Evolutionary conservation across 2,113 vertebrate species (phyloP).

Genomic region (Azemiops feae): DNA sequence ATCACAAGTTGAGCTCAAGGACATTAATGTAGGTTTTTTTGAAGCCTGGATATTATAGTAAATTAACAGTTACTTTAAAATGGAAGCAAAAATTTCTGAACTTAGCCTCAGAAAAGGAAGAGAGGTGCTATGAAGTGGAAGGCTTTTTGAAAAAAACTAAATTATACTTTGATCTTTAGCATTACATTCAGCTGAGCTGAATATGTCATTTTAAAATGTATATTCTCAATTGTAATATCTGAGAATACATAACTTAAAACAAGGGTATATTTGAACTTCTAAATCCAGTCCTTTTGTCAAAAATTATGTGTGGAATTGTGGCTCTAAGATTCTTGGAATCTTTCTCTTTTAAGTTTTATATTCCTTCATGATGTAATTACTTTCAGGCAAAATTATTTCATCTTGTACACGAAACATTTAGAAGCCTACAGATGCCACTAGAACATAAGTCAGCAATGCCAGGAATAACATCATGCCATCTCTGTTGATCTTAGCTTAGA

Average conservation of each 20-base stretch:
- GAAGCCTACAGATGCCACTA: conserved; percentile 52
- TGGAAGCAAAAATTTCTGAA: neutral
- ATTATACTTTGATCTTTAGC: neutral
- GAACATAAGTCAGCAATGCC: conserved; percentile 51
- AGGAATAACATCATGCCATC: conserved; percentile 60
- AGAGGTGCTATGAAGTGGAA: neutral
- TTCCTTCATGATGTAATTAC: conserved; percentile 48
- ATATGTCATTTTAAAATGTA: neutral
- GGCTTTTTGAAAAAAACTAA: neutral
- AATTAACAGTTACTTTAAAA: neutral
- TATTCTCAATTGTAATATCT: neutral
- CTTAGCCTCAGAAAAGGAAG: neutral
- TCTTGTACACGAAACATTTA: conserved; percentile 55
- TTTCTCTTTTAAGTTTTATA: conserved; percentile 38
- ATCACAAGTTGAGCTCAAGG: neutral
- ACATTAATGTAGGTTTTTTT: neutral
- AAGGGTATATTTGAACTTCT: neutral
- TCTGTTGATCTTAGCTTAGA: conserved; percentile 59
- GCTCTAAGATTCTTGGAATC: conserved; percentile 36
- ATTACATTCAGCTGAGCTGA: neutral
- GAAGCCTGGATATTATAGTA: neutral
- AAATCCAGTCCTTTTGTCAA: neutral
- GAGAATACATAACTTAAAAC: conserved; percentile 27
- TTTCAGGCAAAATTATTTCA: conserved; percentile 56
- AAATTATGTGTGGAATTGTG: conserved; percentile 15